Conservation (phyloP, 2,113 vertebrate species). For the Rhinogobius similis region DNA sequence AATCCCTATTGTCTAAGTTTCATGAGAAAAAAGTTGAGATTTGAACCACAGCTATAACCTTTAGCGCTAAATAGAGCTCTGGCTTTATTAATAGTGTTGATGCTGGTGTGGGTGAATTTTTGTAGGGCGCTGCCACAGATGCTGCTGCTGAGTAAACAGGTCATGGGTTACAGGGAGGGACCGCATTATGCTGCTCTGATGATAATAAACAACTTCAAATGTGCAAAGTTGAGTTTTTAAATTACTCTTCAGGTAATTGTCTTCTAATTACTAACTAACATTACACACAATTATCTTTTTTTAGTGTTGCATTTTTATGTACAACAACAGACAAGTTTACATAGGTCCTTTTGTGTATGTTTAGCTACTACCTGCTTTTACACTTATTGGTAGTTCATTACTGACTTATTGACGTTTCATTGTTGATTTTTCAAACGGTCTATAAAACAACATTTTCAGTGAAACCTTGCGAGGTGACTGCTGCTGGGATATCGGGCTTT, state of each 20-base stretch:
- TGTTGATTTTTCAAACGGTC: neutral
- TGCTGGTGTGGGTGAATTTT: slow-evolving; percentile 22
- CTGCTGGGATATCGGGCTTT: neutral
- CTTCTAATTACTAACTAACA: neutral
- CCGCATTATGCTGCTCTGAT: neutral
- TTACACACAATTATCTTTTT: neutral
- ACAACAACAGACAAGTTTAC: neutral
- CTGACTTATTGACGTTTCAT: no score
- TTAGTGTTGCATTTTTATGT: neutral
- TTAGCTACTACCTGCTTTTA: no score
- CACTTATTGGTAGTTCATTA: neutral
- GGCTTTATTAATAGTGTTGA: slow-evolving; percentile 41
- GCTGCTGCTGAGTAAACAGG: slow-evolving; percentile 40
- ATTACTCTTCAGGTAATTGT: neutral
- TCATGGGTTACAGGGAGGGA: slow-evolving; percentile 18
- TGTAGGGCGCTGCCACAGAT: slow-evolving; percentile 44
- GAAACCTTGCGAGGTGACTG: neutral
- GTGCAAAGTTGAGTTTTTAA: neutral
- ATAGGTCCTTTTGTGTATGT: neutral
- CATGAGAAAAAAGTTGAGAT: neutral
- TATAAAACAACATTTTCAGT: no score
- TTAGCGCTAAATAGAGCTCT: slow-evolving; percentile 2
- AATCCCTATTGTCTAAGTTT: neutral
- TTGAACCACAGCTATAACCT: neutral
- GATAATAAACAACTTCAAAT: neutral